phyloP scores from a whole-genome alignment of 2,797 vertebrate genomes.

The Hypotaenidia philippensis region DNA sequence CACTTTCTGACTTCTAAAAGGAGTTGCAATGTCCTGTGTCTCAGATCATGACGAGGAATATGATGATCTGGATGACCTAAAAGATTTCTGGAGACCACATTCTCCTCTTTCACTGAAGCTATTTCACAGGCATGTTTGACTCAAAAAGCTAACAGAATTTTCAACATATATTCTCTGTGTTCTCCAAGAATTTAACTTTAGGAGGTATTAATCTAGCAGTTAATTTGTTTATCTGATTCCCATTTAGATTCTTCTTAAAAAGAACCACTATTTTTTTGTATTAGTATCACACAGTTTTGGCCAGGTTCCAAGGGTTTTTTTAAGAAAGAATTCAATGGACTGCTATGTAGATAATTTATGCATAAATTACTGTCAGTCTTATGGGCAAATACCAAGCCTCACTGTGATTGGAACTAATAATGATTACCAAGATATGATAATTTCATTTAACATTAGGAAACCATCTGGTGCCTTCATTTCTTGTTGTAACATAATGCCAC shows the following conservation, averaged over 20 bases:
- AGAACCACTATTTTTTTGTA: background rate
- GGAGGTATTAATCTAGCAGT: background rate
- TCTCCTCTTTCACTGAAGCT: background rate
- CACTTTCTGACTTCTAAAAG: background rate
- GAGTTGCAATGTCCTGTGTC: background rate
- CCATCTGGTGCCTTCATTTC: constrained; percentile 43
- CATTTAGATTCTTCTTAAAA: background rate
- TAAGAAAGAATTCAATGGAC: background rate
- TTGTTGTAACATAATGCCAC: background rate
- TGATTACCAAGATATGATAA: constrained; percentile 36
- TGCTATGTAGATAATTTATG: background rate
- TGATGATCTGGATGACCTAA: background rate
- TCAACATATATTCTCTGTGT: background rate
- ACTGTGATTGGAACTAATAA: constrained; percentile 26
- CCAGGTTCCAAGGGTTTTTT: background rate
- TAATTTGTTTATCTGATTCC: background rate
- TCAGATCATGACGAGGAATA: background rate
- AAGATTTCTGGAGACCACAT: background rate
- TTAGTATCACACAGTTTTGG: background rate
- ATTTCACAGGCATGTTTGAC: background rate
- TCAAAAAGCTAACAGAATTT: background rate
- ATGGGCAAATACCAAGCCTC: background rate
- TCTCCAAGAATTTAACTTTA: background rate
- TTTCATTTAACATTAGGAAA: constrained; percentile 55
- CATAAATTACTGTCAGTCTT: constrained; percentile 29